Base-by-base conservation (phyloP, 2,797 vertebrate genomes). In the Falco peregrinus region DNA sequence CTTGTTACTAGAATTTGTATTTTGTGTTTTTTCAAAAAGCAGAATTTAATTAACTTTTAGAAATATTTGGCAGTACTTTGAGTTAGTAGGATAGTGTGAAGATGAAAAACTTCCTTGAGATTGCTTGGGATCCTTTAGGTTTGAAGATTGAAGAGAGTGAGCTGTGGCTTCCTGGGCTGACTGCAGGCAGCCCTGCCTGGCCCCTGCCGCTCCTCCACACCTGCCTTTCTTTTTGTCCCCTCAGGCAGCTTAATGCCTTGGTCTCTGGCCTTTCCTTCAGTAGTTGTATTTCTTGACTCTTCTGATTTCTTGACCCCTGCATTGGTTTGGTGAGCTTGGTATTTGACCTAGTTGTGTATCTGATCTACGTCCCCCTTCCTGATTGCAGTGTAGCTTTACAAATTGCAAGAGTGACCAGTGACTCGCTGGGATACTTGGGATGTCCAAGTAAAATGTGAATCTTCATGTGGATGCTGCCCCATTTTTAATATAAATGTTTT, bases 161-260 rank as follows among this genome's bases (percentile, higher is more conserved):
- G 26, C 43, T 39, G 25, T 59, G 60, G 13, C 39, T 92, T 57
- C 0, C 2, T 54, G 57, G 31, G 29, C 37, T 59, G 43, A 37
- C 16, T 33, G 47, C 56, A 39, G 51, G 24, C 41, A 60, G 80
- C 29, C 48, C 41, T 63, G 53, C 53, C 39, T 45, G 51, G 51
- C 37, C 8, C 10, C 35, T 26, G 10, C 31, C 0, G 1, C n/a
- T 79, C 13, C 31, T 65, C 41, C 35, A 2, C 41, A 21, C 7
- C 22, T 80, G 25, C 25, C 9, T 60, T 22, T 43, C 35, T 22
- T 20, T 16, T 20, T 25, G 33, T 56, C 19, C 8, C 19, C 20
- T 77, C 45, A 18, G 91, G 33, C 39, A 71, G 37, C 48, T 51
- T 50, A 39, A 31, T 35, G 74, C 33, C 10, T 48, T 53, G 18